Evolutionary conservation across 2,888 invertebrate genomes (phyloP), one percentile per base, ranked within the genome.

Genomic region (Encarsia formosa): DNA sequence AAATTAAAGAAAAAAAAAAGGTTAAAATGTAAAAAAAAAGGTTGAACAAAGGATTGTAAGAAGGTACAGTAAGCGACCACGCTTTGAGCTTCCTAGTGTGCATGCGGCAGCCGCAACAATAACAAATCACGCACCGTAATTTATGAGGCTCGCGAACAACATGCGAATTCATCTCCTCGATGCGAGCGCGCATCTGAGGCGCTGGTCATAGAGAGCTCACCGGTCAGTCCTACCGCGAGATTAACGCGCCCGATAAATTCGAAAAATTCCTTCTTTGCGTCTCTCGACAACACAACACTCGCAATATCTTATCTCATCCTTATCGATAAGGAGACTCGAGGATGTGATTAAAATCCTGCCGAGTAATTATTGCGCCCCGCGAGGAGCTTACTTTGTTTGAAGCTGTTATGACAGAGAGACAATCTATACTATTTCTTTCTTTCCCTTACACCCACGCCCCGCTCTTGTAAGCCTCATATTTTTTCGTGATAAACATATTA

Each of bases 291-390:
- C n/a, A n/a, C n/a, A n/a, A n/a, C n/a, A n/a, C n/a, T n/a, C n/a
- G n/a, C n/a, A n/a, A n/a, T n/a, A n/a, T 66, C 63, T 59, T 54
- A 61, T 51, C 49, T 48, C 20, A 57, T 63, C 63, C 56, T 61
- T 61, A 65, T 65, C 62, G 63, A 64, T 62, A 63, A 51, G 43
- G 48, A 54, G 60, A 47, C 54, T 42, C 54, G 55, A 34, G 56
- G 51, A 63, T 61, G 61, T 64, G 69, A 71, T 71, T 70, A 68
- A 49, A 68, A 71, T 70, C 66, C 65, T 62, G 68, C 62, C 67
- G 65, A 68, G 71, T 70, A 70, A 70, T 71, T 69, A 70, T 57
- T 49, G 42, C 18, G 20, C 39, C 49, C 19, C 18, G 15, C 9
- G 38, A 11, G 18, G 20, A 37, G 37, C 5, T 11, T 6, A 31